Base-by-base conservation (phyloP, 2,797 vertebrate genomes). In the Lagorchestes hirsutus region DNA sequence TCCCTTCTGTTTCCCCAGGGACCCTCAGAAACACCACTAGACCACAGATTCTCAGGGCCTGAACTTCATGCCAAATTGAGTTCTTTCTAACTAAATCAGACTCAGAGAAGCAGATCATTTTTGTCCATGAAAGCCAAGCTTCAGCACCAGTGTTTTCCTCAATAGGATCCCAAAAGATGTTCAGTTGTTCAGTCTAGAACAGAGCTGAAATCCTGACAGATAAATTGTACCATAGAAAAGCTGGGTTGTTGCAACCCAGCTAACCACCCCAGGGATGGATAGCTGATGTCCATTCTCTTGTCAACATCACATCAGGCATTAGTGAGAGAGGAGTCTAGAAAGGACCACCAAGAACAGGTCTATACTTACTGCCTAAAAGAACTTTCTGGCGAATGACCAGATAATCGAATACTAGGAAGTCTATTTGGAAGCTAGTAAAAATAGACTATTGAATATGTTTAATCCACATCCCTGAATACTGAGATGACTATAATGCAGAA, bases 71-170 rank as follows among this genome's bases (percentile, higher is more conserved):
- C 92, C 92, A 59, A 2, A 3, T 28, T 91, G 55, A 91, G 31
- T 56, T 91, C 55, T 98, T 93, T 94, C 29, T 96, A 93, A 96
- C 0, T 9, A 95, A n/a, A 28, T 82, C 52, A 62, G 54, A 91
- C 54, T 54, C 54, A 91, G 34, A 40, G 54, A 91, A 91, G 91
- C 54, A 56, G 91, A 27, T 40, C 34, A 56, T 91, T 55, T 87
- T 91, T 56, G 54, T n/a, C 54, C 34, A 4, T 56, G 54, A 55
- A 40, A 40, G 34, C 18, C 54, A 40, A 91, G 55, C 31, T n/a
- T 55, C 52, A 40, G 55, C 0, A 1, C 54, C 55, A 40, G 24
- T 40, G 22, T 91, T 91, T 56, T 27, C 3, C 91, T 16, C 56
- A 91, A 91, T 92, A 95, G 1, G 67, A 96, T 56, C 92, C 55